Percentiles rank a stretch among this genome's conserved stretches.
Evolutionary conservation across 1,140 invertebrate species (phyloP).

Genomic region (Gryllus bimaculatus): DNA sequence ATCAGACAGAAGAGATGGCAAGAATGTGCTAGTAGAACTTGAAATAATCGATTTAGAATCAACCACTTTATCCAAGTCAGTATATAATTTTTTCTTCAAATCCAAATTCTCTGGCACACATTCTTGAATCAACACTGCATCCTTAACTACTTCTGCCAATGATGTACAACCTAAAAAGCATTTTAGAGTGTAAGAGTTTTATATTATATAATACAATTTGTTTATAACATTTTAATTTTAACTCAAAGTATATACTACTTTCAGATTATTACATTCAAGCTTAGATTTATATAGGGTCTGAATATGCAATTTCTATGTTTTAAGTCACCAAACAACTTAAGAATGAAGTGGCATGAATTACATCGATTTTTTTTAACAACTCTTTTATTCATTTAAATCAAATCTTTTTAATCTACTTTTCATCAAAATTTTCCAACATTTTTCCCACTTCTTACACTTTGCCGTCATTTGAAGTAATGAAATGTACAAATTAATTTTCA

Average conservation of each 20-base stretch:
- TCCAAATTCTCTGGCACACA: slow-evolving; percentile 85
- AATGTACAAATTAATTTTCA: no score
- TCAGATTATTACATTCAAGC: not conserved
- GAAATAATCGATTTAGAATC: slow-evolving; percentile 67
- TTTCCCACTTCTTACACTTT: no score
- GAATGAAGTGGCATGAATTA: no score
- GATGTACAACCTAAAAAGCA: slow-evolving; percentile 48
- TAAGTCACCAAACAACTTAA: no score
- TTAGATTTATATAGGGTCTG: no score
- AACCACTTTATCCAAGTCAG: slow-evolving; percentile 63
- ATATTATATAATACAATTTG: not conserved
- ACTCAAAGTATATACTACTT: not conserved
- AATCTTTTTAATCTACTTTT: no score
- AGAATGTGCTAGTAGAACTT: slow-evolving; percentile 84
- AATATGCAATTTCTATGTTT: no score
- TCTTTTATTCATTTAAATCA: no score
- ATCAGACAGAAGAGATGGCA: slow-evolving; percentile 76
- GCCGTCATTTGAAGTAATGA: no score
- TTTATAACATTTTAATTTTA: not conserved
- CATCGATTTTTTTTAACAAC: no score
- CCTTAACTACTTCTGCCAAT: slow-evolving; percentile 55
- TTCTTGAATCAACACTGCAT: slow-evolving; percentile 73
- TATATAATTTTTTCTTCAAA: slow-evolving; percentile 73
- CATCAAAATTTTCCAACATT: no score
- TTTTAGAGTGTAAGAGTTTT: not conserved